Percentiles rank a stretch among this genome's conserved stretches.
Conservation (phyloP, 2,113 vertebrate genomes). For the Dasyprocta punctata region DNA sequence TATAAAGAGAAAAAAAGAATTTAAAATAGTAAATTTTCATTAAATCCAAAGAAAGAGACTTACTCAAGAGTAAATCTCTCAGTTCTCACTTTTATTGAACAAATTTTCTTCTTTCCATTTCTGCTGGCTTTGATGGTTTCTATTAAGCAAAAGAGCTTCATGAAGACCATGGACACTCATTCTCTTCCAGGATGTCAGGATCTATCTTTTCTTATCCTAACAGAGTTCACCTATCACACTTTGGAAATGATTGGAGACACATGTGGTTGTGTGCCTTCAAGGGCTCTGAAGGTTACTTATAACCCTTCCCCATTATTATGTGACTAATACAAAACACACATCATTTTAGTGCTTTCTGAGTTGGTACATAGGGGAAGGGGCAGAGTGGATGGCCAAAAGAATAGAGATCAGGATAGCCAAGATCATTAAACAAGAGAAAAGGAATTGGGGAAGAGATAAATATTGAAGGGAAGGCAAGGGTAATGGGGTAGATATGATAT, state of each 20-base stretch:
- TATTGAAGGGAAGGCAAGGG: background rate
- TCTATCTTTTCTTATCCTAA: background rate
- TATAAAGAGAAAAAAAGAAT: background rate
- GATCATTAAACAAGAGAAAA: background rate
- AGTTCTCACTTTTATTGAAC: background rate
- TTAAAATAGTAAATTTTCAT: slow-evolving; percentile 35
- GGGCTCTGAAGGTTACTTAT: slow-evolving; percentile 73
- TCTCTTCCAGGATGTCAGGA: background rate
- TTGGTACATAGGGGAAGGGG: background rate
- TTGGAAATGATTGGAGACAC: background rate
- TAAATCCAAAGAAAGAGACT: background rate
- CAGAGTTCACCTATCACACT: background rate
- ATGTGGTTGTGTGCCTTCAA: background rate
- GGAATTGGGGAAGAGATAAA: background rate
- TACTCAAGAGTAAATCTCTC: background rate
- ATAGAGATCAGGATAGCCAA: background rate
- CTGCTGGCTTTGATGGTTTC: background rate
- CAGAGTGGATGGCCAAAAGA: background rate
- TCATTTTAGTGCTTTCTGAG: slow-evolving; percentile 76
- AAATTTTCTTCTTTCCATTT: background rate
- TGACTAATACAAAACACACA: slow-evolving; percentile 63
- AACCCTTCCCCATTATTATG: slow-evolving; percentile 79
- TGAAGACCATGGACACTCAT: background rate
- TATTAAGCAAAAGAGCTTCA: background rate
- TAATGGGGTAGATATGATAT: background rate